Base-by-base conservation (phyloP, 2,888 invertebrate species). In the Euspilapteryx auroguttella region DNA sequence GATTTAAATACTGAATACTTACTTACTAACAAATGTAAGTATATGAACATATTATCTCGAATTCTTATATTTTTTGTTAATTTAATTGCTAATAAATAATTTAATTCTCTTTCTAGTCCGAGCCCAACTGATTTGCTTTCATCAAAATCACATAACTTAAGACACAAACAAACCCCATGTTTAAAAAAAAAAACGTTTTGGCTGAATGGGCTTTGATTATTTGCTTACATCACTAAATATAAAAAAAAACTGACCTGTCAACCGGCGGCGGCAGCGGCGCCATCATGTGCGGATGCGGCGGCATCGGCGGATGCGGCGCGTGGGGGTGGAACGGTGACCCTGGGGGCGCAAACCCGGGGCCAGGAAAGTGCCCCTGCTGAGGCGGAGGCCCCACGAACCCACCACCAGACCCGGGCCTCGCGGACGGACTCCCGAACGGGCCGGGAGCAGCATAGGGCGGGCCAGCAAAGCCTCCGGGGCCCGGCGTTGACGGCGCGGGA, bases 221-320 rank as follows among this genome's bases (percentile, higher is more conserved):
- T n/a, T n/a, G n/a, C 20, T 20, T 20, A 20, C 5, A 20, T 5
- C 20, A 7, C 24, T 14, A 24, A 27, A 32, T 21, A 21, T 26
- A 14, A 28, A 28, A 10, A 37, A 37, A 39, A 39, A 27, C 31
- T 37, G n/a, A 42, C 89, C 89, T 80, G 63, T 89, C 89, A 47
- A 90, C 88, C 47, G 89, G 88, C 46, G 88, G 89, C 36, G 89
- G 86, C 52, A 79, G 47, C 40, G 79, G 65, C 47, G 75, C 61
- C 71, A 73, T 71, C 71, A 73, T 71, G 42, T 73, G 73, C 25
- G 71, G 64, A 39, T 75, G 73, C 31, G 91, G 91, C 37, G 90
- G 90, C 49, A 90, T 89, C 45, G 89, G 89, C 63, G 91, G 91
- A 61, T 91, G 91, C 34, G 91, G 90, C 34, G 89, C 85, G 48